These are phyloP conservation scores for Alcedo atthis DNA, from an alignment of 2,797 vertebrate species.

Conservation along the genomic window DNA sequence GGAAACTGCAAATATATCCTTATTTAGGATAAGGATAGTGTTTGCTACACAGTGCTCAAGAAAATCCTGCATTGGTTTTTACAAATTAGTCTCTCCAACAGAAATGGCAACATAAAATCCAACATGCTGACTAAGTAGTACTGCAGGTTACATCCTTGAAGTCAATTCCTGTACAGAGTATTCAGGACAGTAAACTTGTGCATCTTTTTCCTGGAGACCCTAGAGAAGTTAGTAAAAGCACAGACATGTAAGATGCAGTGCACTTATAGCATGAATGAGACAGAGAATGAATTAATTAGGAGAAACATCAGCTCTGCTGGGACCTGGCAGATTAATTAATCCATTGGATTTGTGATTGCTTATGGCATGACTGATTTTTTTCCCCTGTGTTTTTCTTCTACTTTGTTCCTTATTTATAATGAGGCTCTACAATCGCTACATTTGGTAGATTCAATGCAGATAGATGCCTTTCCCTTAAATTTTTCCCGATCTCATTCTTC, in stretches of 20 bases:
- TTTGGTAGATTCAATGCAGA: neutral
- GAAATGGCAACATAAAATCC: neutral
- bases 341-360: neutral
- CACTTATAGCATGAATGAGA: slow-evolving; percentile 3
- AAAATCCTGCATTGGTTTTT: neutral
- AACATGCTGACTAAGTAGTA: neutral
- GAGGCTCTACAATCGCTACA: neutral
- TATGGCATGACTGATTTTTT: neutral
- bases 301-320: slow-evolving; percentile 13
- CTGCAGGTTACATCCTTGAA: neutral
- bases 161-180: neutral
- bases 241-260: neutral
- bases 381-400: neutral
- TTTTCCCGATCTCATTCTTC: neutral
- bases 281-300: neutral
- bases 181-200: neutral
- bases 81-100: neutral
- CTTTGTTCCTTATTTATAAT: neutral
- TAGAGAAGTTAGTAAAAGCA: neutral
- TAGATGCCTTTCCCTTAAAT: neutral
- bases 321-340: neutral
- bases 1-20: neutral
- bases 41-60: neutral
- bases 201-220: neutral
- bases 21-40: neutral